phyloP scores from a whole-genome alignment of 2,888 invertebrate genomes.

The Andrena haemorrhoa region DNA sequence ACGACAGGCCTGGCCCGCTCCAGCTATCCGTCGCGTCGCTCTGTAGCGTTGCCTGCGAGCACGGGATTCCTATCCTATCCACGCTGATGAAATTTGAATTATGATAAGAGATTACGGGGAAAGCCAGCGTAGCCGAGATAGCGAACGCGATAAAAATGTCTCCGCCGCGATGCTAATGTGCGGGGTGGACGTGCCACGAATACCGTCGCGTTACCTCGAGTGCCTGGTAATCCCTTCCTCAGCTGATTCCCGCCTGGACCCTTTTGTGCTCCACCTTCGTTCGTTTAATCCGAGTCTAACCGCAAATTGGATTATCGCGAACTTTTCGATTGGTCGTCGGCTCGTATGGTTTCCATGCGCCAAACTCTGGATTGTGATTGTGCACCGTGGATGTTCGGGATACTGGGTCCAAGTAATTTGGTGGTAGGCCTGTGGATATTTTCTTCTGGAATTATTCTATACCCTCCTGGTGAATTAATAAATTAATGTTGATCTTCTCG shows the following conservation, averaged over 20 bases:
- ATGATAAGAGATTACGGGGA: slow-evolving; percentile 62
- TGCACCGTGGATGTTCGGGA: background rate
- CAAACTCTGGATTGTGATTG: slow-evolving; percentile 57
- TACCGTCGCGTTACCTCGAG: slow-evolving; percentile 54
- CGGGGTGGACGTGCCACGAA: slow-evolving; percentile 61
- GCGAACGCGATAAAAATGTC: slow-evolving; percentile 65
- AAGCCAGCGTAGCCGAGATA: slow-evolving; percentile 35
- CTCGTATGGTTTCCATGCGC: background rate
- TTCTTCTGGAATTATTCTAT: too few species aligned
- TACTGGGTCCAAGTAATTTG: background rate
- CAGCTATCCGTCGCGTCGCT: slow-evolving; percentile 31
- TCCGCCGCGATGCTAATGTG: slow-evolving; percentile 53
- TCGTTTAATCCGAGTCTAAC: slow-evolving; percentile 59
- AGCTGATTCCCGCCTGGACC: slow-evolving; percentile 28
- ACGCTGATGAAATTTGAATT: slow-evolving; percentile 66
- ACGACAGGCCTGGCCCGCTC: slow-evolving; percentile 1
- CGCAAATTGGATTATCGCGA: slow-evolving; percentile 62
- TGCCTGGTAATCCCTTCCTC: slow-evolving; percentile 22
- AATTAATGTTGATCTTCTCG: too few species aligned
- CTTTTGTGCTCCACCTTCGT: slow-evolving; percentile 47
- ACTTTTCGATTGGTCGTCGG: slow-evolving; percentile 44
- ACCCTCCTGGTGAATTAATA: too few species aligned
- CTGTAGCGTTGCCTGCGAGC: slow-evolving; percentile 19
- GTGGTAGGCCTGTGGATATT: background rate
- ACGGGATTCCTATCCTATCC: slow-evolving; percentile 1